Percentiles rank a stretch among this genome's conserved stretches.
Conservation (phyloP, 2,113 vertebrate species). For the Syngnathus scovelli region DNA sequence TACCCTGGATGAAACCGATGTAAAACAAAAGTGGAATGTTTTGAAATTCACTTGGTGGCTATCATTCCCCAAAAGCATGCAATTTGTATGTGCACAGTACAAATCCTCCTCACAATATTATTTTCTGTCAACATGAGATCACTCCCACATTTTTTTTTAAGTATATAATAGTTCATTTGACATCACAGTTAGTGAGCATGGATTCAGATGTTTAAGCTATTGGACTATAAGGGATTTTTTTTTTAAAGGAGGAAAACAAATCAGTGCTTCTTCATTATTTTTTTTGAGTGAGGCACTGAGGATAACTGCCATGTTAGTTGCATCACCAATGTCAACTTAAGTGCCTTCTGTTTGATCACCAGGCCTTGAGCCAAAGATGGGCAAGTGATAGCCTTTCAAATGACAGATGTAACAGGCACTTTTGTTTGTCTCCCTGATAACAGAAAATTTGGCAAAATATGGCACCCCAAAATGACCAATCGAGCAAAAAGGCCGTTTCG, state of each 20-base stretch:
- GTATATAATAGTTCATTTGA: background rate
- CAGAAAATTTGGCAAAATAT: slow-evolving; percentile 43
- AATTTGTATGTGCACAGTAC: background rate
- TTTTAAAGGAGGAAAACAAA: slow-evolving; percentile 12
- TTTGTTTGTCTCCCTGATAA: slow-evolving; percentile 47
- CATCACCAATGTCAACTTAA: slow-evolving; percentile 67
- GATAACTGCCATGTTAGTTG: slow-evolving; percentile 63
- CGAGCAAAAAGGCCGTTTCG: slow-evolving; percentile 21
- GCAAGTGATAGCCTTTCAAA: slow-evolving; percentile 55
- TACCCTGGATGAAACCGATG: background rate
- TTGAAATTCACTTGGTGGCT: background rate
- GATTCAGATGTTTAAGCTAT: background rate
- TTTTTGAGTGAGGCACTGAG: slow-evolving; percentile 44
- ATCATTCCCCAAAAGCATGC: background rate
- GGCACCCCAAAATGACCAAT: slow-evolving; percentile 25
- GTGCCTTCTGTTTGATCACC: slow-evolving; percentile 75
- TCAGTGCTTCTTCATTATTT: slow-evolving; percentile 15
- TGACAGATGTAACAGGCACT: slow-evolving; percentile 40
- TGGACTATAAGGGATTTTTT: background rate
- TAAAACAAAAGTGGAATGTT: slow-evolving; percentile 1
- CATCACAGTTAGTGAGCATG: background rate
- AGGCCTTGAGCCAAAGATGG: slow-evolving; percentile 67
- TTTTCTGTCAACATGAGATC: background rate
- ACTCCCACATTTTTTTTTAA: background rate
- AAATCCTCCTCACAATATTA: background rate